These are phyloP conservation scores for Prenolepis imparis DNA, from an alignment of 2,888 invertebrate genomes.

Conservation along the genomic window DNA sequence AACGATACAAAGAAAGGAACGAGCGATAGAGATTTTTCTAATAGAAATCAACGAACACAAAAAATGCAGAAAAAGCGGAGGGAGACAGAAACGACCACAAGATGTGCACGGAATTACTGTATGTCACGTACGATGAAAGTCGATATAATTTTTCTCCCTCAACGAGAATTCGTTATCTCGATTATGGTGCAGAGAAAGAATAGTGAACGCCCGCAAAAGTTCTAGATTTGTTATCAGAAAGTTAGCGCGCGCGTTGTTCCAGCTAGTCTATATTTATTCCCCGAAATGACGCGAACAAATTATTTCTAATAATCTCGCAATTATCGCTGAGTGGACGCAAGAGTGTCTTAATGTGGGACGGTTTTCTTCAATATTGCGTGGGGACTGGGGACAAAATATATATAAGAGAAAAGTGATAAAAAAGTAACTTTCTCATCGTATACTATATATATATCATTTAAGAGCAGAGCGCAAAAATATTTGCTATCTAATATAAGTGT, in stretches of 20 bases:
- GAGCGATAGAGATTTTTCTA: slow-evolving; percentile 8
- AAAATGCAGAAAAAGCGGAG: background rate
- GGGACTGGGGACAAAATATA: background rate
- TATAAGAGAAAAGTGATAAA: background rate
- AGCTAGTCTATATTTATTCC: slow-evolving; percentile 10
- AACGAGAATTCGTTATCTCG: slow-evolving; percentile 73
- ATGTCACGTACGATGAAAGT: slow-evolving; percentile 73
- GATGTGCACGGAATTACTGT: slow-evolving; percentile 62
- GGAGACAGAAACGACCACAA: slow-evolving; percentile 7
- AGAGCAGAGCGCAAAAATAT: background rate
- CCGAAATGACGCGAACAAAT: background rate
- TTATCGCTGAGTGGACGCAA: background rate
- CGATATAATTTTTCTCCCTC: slow-evolving; percentile 72
- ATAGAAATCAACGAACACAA: background rate
- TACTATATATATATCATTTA: background rate
- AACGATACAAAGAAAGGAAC: background rate
- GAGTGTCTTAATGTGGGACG: background rate
- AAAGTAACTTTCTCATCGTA: background rate
- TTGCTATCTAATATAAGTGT: background rate
- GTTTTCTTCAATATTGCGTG: background rate
- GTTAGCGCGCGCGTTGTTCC: slow-evolving; percentile 9
- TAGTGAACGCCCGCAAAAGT: slow-evolving; percentile 66
- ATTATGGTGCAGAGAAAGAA: slow-evolving; percentile 65
- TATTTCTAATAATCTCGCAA: slow-evolving; percentile 16
- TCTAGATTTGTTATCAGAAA: slow-evolving; percentile 31